phyloP scores from a whole-genome alignment of 2,888 invertebrate genomes.

The Nycteola revayana region DNA sequence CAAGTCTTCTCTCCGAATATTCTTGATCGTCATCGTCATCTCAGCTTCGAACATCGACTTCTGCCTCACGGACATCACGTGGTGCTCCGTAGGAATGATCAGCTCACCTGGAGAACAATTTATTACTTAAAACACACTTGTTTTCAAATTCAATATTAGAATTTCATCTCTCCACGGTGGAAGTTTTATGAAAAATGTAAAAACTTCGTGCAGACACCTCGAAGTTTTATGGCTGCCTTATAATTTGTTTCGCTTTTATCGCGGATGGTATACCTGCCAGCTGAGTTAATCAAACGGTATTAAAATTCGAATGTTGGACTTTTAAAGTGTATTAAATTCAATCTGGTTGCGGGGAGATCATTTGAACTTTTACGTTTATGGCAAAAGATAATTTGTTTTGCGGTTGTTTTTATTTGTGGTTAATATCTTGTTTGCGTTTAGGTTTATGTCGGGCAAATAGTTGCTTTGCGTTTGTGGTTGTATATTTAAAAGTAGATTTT shows the following conservation, averaged over 20 bases:
- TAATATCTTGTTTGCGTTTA: no score
- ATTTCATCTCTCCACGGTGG: conserved; percentile 67
- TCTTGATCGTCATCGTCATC: conserved; percentile 91
- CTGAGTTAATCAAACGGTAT: conserved; percentile 54
- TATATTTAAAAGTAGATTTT: no score
- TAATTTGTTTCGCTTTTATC: conserved; percentile 78
- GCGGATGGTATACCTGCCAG: conserved; percentile 49
- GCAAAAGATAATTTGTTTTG: conserved; percentile 4
- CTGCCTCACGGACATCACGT: conserved; percentile 87
- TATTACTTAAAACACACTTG: conserved; percentile 69
- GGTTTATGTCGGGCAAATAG: no score
- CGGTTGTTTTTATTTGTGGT: background rate
- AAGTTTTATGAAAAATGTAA: conserved; percentile 81
- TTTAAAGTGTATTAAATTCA: conserved; percentile 29
- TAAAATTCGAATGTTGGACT: conserved; percentile 38
- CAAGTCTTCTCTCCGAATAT: conserved; percentile 89
- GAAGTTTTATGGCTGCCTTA: conserved; percentile 75
- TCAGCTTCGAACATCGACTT: conserved; percentile 92
- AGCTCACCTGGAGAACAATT: conserved; percentile 85
- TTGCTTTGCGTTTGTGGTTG: no score
- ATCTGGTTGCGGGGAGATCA: conserved; percentile 13
- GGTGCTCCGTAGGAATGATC: conserved; percentile 92
- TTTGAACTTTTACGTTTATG: conserved; percentile 19
- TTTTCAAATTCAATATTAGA: conserved; percentile 79
- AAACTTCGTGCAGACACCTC: conserved; percentile 76